These are phyloP conservation scores for Trilocha varians DNA, from an alignment of 2,888 invertebrate genomes.

Conservation along the genomic window DNA sequence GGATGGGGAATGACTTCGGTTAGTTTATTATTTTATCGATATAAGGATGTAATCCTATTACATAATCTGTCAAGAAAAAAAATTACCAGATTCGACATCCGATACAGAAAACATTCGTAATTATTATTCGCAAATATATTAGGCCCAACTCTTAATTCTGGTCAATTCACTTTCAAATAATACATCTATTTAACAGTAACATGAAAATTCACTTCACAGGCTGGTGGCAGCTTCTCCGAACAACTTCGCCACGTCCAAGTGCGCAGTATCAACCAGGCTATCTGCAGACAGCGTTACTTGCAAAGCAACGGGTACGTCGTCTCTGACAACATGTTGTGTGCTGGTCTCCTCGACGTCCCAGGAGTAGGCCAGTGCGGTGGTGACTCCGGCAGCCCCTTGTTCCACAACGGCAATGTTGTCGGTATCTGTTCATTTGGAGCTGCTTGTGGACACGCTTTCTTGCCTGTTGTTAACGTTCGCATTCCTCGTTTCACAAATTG, in stretches of 20 bases:
- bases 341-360: conserved; percentile 25
- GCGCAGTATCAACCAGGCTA: conserved; percentile 23
- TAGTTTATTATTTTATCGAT: no score
- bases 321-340: conserved; percentile 11
- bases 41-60: no score
- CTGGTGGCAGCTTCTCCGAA: conserved; percentile 9
- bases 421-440: conserved; percentile 26
- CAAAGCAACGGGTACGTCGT: conserved; percentile 7
- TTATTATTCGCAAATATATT: no score
- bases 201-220: background rate
- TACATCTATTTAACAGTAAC: no score
- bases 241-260: conserved; percentile 28
- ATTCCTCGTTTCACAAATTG: conserved; percentile 28
- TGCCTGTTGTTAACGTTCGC: conserved; percentile 33
- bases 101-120: no score
- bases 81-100: no score
- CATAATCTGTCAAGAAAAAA: no score
- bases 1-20: conserved; percentile 36
- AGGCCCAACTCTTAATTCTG: no score
- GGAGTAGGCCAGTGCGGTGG: conserved; percentile 38
- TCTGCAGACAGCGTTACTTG: conserved; percentile 19
- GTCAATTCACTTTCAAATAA: no score
- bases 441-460: conserved; percentile 8
- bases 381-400: conserved; percentile 45
- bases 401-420: conserved; percentile 28